Percentiles rank a stretch among this genome's conserved stretches.
phyloP scores from a whole-genome alignment of 2,113 vertebrate genomes.

The Anthoscopus minutus region DNA sequence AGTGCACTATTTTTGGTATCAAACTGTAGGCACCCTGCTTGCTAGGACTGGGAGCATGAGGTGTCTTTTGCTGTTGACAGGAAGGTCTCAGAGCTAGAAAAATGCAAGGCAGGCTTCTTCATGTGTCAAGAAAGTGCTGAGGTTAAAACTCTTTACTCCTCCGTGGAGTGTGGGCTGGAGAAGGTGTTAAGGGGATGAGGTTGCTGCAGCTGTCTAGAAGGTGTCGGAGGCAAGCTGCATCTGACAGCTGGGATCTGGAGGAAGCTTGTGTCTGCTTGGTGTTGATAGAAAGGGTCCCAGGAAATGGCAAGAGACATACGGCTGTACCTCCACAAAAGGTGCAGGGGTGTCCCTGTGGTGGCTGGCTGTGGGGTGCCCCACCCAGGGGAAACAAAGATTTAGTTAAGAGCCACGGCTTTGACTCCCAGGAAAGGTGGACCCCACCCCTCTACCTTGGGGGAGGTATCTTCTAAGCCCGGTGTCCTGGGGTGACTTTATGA shows the following conservation, averaged over 20 bases:
- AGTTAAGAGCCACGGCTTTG: too few species aligned
- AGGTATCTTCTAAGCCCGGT: too few species aligned
- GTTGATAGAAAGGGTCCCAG: not conserved
- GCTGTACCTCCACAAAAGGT: not conserved
- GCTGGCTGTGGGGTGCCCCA: too few species aligned
- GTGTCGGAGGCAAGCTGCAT: not conserved
- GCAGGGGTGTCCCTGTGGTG: not conserved
- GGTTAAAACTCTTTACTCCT: not conserved
- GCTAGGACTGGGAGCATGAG: not conserved
- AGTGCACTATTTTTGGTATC: not conserved
- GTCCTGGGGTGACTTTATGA: too few species aligned
- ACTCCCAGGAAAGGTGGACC: too few species aligned
- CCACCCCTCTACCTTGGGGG: too few species aligned
- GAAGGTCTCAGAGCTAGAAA: not conserved
- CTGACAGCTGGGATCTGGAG: not conserved
- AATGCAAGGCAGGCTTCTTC: rapidly evolving
- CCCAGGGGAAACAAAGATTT: too few species aligned
- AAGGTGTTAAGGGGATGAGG: not conserved
- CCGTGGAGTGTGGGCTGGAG: not conserved
- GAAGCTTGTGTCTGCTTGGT: not conserved
- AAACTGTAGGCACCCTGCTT: rapidly evolving
- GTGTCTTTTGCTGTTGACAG: not conserved
- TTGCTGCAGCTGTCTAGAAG: not conserved
- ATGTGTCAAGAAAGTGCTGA: not conserved
- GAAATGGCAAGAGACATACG: not conserved